phyloP scores from a whole-genome alignment of 2,797 vertebrate genomes.

The Notolepis coatsorum region DNA sequence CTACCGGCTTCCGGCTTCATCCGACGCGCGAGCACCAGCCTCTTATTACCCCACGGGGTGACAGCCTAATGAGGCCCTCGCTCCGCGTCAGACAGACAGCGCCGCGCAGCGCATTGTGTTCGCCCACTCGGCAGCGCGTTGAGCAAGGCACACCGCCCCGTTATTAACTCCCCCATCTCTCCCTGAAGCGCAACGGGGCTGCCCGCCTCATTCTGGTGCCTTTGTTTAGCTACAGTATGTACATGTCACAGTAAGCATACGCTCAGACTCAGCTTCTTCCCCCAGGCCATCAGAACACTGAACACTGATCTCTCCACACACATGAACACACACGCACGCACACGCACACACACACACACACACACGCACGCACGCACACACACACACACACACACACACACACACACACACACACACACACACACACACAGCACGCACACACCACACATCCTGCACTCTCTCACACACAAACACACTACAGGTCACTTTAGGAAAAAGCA shows the following conservation, averaged over 20 bases:
- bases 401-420: too few relatives aligned
- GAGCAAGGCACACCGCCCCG: conserved; percentile 56
- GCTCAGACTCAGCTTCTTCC: too few relatives aligned
- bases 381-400: too few relatives aligned
- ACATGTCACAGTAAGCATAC: conserved; percentile 27
- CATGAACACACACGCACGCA: too few relatives aligned
- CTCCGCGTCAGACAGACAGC: conserved; percentile 68
- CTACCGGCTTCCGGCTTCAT: conserved; percentile 70
- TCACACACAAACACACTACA: too few relatives aligned
- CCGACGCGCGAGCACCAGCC: conserved; percentile 57
- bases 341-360: too few relatives aligned
- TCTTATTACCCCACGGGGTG: conserved; percentile 75
- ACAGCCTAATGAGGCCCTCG: conserved; percentile 80
- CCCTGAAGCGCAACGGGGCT: conserved; percentile 45
- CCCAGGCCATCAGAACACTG: too few relatives aligned
- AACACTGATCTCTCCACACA: too few relatives aligned
- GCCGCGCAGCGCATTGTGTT: conserved; percentile 64
- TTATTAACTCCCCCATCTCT: conserved; percentile 68
- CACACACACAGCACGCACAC: too few relatives aligned
- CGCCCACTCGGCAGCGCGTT: conserved; percentile 69
- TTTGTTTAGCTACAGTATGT: conserved; percentile 57
- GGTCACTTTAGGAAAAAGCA: too few relatives aligned
- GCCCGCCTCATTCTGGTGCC: conserved; percentile 57
- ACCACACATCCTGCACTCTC: too few relatives aligned
- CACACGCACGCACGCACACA: too few relatives aligned